Evolutionary conservation across 2,888 invertebrate species (phyloP), one percentile per base, ranked within the genome.

Genomic region (Idaea straminata): DNA sequence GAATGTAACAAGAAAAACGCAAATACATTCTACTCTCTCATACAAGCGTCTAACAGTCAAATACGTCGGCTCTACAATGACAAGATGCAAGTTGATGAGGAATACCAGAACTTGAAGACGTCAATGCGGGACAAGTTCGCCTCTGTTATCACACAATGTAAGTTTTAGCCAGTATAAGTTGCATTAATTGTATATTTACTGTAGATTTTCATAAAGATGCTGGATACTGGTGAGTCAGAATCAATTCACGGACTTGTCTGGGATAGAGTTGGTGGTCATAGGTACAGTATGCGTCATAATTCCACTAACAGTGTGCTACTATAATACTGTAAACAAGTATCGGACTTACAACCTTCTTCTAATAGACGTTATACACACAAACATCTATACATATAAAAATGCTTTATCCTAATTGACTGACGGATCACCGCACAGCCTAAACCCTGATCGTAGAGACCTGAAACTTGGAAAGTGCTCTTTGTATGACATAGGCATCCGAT

Each of bases 11-110:
- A 98, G 84, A 95, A 96, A 65, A 98, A 98, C 83, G 95, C 97
- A 0, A 97, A 97, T 80, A 94, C 95, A 0, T 99, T 99, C 90
- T 99, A 98, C 87, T 96, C 98, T 0, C 96, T 99, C 95, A 96
- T 99, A 66, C 98, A 98, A 90, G 96, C 97, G 15, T 96, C 96
- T 25, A 98, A 98, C 91, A 97, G 98, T 5, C 98, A 98, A 81
- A 96, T 98, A 0, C 94, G 98, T 0, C 94, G 98, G n/a, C 91
- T 99, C 35, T 94, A 97, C 69, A 95, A 94, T 57, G 98, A 98
- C 83, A 98, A 98, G 84, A 94, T 95, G 71, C 94, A 95, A 61
- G 95, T 96, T 71, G 98, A 98, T 82, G 98, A 98, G 63, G 98
- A 98, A 80, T 92, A 97, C 64, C 95, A 96, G 65, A 95, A 95